These are phyloP conservation scores for Brenthis daphne DNA, from an alignment of 2,888 invertebrate genomes.

Conservation along the genomic window DNA sequence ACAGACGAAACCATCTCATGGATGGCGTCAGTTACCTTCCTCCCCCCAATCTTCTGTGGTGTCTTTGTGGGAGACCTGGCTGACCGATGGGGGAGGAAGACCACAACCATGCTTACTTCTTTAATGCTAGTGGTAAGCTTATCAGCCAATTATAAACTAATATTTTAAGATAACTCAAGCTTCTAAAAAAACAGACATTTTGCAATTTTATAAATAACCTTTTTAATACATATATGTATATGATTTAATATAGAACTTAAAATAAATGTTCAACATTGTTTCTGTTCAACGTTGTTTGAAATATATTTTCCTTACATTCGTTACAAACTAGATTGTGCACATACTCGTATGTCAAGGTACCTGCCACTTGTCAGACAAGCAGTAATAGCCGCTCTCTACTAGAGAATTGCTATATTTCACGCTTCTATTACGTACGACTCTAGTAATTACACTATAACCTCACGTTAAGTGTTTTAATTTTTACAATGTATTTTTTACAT, in stretches of 20 bases:
- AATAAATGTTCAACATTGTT: neutral
- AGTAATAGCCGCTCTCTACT: conserved; percentile 19
- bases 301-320: neutral
- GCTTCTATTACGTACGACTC: conserved; percentile 16
- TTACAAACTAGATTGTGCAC: neutral
- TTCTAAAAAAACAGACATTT: no score
- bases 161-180: neutral
- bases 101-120: conserved; percentile 76
- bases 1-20: conserved; percentile 78
- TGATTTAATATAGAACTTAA: neutral
- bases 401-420: conserved; percentile 22
- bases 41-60: conserved; percentile 81
- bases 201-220: no score
- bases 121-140: conserved; percentile 79
- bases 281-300: neutral
- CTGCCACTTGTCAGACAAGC: conserved; percentile 1
- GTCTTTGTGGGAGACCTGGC: conserved; percentile 79
- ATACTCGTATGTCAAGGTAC: neutral
- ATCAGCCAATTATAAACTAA: neutral
- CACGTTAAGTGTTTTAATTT: neutral
- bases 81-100: conserved; percentile 79
- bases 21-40: conserved; percentile 81
- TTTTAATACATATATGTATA: no score
- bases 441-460: neutral
- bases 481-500: neutral